Conservation (phyloP, 2,797 vertebrate species). For the Poliocrania exsul region DNA sequence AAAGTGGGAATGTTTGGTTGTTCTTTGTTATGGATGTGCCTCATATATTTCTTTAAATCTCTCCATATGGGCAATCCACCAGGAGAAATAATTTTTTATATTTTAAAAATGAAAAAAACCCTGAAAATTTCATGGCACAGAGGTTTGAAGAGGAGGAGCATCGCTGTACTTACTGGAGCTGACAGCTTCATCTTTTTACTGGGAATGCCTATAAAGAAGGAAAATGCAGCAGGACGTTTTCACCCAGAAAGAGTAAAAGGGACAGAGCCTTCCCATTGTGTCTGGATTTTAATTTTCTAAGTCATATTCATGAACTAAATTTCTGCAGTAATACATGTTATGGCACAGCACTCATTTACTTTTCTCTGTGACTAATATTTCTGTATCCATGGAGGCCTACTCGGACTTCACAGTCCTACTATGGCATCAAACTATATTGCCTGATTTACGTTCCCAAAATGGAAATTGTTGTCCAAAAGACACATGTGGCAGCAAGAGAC, state of each 20-base stretch:
- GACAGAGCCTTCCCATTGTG: fast-evolving
- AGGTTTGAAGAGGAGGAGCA: background rate
- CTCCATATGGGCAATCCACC: background rate
- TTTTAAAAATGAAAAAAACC: background rate
- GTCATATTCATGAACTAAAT: background rate
- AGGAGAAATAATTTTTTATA: slow-evolving; percentile 28
- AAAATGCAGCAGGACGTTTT: background rate
- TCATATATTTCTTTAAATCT: slow-evolving; percentile 14
- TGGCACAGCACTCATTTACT: background rate
- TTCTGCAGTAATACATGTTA: background rate
- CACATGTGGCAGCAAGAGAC: background rate
- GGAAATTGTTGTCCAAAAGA: background rate
- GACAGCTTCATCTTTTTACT: background rate
- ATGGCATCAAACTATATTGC: background rate
- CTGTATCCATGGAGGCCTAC: background rate
- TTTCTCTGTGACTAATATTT: background rate
- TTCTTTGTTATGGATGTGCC: background rate
- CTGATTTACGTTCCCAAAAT: background rate
- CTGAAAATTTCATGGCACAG: background rate
- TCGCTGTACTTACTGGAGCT: background rate
- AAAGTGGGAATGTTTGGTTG: background rate
- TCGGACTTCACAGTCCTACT: background rate
- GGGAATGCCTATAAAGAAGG: background rate
- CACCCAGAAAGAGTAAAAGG: background rate
- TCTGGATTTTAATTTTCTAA: background rate